These are phyloP conservation scores for Sander lucioperca DNA, from an alignment of 2,113 vertebrate species.

Conservation along the genomic window DNA sequence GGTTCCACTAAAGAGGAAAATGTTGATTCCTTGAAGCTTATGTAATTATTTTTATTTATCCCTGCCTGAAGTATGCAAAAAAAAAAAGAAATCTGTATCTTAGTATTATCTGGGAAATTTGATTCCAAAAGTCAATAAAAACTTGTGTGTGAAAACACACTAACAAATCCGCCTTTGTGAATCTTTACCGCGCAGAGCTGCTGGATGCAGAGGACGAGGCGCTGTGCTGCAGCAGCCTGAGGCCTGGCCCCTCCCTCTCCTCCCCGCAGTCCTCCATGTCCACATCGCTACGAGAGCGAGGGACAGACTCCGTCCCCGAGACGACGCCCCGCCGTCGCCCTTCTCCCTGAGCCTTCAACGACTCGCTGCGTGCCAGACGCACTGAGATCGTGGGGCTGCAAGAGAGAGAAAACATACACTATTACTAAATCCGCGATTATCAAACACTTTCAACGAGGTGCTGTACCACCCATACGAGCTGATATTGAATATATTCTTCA, in stretches of 20 bases:
- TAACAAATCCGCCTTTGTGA: too few species aligned
- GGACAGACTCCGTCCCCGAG: constrained; percentile 86
- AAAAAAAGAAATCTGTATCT: background rate
- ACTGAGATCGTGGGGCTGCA: constrained; percentile 76
- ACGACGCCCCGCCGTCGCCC: constrained; percentile 83
- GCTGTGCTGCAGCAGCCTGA: constrained; percentile 89
- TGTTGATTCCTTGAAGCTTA: background rate
- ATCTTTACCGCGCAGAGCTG: constrained; percentile 88
- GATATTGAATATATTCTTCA: background rate
- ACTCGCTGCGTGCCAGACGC: constrained; percentile 92
- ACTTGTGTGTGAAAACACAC: background rate
- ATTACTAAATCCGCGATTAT: background rate
- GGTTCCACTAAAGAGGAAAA: background rate
- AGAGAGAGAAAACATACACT: background rate
- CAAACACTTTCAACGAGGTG: background rate
- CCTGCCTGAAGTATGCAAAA: background rate
- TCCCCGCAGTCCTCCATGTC: constrained; percentile 93
- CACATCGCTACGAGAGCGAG: constrained; percentile 93
- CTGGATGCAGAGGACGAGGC: constrained; percentile 92
- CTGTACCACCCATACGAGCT: background rate
- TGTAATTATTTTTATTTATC: background rate
- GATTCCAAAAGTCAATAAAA: background rate
- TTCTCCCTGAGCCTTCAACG: constrained; percentile 93
- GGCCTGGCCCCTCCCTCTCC: constrained; percentile 77
- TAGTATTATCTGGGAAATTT: background rate